Base-by-base conservation (phyloP, 2,113 vertebrate genomes). In the Tetrax tetrax region DNA sequence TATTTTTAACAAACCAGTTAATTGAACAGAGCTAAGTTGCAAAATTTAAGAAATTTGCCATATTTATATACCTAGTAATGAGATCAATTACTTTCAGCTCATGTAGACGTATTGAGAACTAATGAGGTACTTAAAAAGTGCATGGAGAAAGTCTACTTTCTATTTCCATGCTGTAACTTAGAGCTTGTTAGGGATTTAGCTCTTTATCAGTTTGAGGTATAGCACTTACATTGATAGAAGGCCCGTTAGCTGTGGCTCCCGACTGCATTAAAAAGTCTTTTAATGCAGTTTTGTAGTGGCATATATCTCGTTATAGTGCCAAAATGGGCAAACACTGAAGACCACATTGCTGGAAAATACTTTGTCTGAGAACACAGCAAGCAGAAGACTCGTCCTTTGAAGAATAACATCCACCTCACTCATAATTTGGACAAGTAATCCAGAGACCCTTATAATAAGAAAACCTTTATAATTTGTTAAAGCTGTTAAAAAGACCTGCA, bases 91-190 rank as follows among this genome's bases (percentile, higher is more conserved):
- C 94, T 93, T 96, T 64, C 92, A 90, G 85, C 84, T 97, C 87
- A 74, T 95, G 79, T 91, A 96, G 95, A 97, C 54, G 25, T 96
- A 96, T 94, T 95, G 96, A 83, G 95, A 91, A 96, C 96, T 97
- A 97, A 97, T 95, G 97, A 97, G 97, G 88, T 94, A 96, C 96
- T 97, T 97, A 97, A 96, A 97, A 96, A 38, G 24, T 90, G 83
- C 72, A 57, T 38, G 61, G 76, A 95, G 91, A 92, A 96, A 95
- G 94, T 92, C 93, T 94, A 90, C 93, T 96, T 95, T 96, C 92
- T 95, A 70, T 97, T 97, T 96, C 87, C 83, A 83, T 54, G 93
- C 94, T 90, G 75, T 93, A 97, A 96, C 63, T 93, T 89, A 59
- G 79, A 87, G 96, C 90, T 96, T 97, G 96, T 96, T 97, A 96